Base-by-base conservation (phyloP, 2,888 invertebrate species). In the Trypoxylon attenuatum region DNA sequence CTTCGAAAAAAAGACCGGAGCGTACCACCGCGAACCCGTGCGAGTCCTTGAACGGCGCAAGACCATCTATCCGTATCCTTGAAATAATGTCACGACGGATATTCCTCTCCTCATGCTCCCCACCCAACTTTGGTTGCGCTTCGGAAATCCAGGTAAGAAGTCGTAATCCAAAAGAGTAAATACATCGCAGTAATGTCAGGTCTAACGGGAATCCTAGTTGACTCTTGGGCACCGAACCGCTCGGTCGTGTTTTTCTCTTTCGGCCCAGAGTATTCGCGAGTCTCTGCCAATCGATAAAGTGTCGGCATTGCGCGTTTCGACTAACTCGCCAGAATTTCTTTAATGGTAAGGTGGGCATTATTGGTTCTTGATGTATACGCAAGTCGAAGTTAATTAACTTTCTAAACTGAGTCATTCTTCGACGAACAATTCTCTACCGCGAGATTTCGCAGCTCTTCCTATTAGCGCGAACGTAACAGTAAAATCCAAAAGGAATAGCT, bases 31-130 rank as follows among this genome's bases (percentile, higher is more conserved):
- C 25, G 52, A 77, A 69, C 69, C 74, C 58, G 76, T 68, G 50
- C 51, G 60, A 66, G 78, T 68, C 82, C 82, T 81, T 82, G 78
- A 57, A 63, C 60, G 58, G 52, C 50, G 5, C 13, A 23, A 29
- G 4, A n/a, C 29, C 5, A 21, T 51, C 29, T 18, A 53, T 39
- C 53, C 47, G 33, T 60, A 51, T 56, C 61, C 50, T 29, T 27
- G 50, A 41, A 61, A 67, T 67, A 42, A 33, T 25, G 47, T 18
- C n/a, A n/a, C n/a, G n/a, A n/a, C n/a, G n/a, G n/a, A n/a, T n/a
- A n/a, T n/a, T n/a, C n/a, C n/a, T n/a, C n/a, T n/a, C n/a, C n/a
- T n/a, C n/a, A 33, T 5, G 33, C 13, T 10, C n/a, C 33, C 33
- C 33, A 13, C 33, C 13, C 33, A 61, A 21, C 68, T 53, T 53